Percentiles rank a stretch among this genome's conserved stretches.
These are phyloP conservation scores for Nomada hirtipes DNA, from an alignment of 2,888 invertebrate genomes.

Conservation along the genomic window DNA sequence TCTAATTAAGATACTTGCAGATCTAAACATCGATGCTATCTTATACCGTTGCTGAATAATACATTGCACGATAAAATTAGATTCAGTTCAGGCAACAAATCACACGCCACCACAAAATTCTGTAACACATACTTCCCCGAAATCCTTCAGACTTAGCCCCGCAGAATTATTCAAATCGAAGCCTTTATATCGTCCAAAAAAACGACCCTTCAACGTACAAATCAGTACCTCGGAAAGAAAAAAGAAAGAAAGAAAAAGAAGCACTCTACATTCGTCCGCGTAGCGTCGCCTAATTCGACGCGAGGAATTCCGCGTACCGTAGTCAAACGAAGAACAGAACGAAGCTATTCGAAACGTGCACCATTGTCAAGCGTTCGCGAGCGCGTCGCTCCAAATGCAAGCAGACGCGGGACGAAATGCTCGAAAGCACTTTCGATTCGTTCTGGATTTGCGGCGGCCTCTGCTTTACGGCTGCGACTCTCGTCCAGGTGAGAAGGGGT, in stretches of 20 bases:
- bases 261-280: too few species aligned
- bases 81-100: too few species aligned
- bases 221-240: background rate
- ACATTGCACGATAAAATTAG: too few species aligned
- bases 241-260: background rate
- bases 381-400: slow-evolving; percentile 19
- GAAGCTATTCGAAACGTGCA: background rate
- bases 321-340: background rate
- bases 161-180: too few species aligned
- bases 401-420: slow-evolving; percentile 25
- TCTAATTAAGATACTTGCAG: slow-evolving; percentile 4
- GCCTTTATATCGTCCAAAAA: background rate
- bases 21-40: background rate
- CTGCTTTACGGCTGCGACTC: slow-evolving; percentile 50
- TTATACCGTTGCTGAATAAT: too few species aligned
- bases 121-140: too few species aligned
- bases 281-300: background rate
- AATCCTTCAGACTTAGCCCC: too few species aligned
- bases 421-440: slow-evolving; percentile 65
- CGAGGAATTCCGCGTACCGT: background rate
- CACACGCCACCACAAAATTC: too few species aligned
- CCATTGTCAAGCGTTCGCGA: background rate
- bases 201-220: too few species aligned
- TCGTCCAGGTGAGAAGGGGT: slow-evolving; percentile 58
- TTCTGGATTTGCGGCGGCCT: slow-evolving; percentile 63